A percentile compares a stretch with the other conserved stretches of the same genome.
phyloP scores from a whole-genome alignment of 2,113 vertebrate species.

The Notechis scutatus region DNA sequence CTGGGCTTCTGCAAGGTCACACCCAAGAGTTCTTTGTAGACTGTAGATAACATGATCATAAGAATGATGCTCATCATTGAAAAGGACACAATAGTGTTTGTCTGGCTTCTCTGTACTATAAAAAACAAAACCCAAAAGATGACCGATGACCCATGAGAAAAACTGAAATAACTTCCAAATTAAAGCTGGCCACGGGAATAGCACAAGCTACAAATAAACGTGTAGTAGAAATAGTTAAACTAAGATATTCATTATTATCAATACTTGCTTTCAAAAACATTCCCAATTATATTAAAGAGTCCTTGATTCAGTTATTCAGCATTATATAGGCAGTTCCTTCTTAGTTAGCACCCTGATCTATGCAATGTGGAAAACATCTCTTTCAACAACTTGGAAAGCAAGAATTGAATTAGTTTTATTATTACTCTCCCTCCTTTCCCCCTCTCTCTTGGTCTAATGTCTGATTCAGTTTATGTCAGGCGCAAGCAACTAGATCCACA shows the following conservation, averaged over 20 bases:
- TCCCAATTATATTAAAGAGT: neutral
- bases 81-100: constrained; percentile 90
- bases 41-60: constrained; percentile 96
- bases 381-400: neutral
- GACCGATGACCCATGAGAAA: constrained; percentile 30
- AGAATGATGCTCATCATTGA: constrained; percentile 98
- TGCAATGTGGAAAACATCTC: neutral
- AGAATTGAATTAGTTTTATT: neutral
- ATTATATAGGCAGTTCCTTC: neutral
- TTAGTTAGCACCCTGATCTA: neutral
- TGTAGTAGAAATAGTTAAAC: neutral
- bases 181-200: constrained; percentile 2
- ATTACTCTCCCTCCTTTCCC: neutral
- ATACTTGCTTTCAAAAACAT: neutral
- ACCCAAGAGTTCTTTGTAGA: constrained; percentile 88
- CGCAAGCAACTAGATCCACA: neutral
- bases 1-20: constrained; percentile 84
- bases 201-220: neutral
- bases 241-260: neutral
- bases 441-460: neutral
- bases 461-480: neutral
- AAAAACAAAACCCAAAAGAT: constrained; percentile 18
- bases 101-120: constrained; percentile 74
- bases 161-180: neutral
- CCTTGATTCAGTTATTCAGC: neutral